Evolutionary conservation across 2,888 invertebrate species (phyloP).

Genomic region (Limnephilus lunatus): DNA sequence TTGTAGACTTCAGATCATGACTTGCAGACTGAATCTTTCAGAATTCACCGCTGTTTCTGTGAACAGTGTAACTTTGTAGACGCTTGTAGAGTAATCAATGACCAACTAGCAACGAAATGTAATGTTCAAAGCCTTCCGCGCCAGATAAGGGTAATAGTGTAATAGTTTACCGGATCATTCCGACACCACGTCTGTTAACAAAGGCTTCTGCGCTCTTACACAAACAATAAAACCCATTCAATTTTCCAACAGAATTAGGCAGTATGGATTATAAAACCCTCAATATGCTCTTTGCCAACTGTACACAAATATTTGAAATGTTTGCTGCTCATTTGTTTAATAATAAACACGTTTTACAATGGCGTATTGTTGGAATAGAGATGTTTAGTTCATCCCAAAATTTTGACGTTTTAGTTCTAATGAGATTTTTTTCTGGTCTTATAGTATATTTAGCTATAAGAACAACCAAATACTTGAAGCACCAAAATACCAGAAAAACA

Average conservation of each 20-base stretch:
- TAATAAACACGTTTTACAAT: neutral
- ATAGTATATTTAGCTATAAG: too few species aligned
- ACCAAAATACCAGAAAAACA: too few species aligned
- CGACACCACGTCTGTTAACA: neutral
- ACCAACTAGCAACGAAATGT: constrained; percentile 7
- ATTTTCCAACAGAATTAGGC: neutral
- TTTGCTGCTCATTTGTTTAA: neutral
- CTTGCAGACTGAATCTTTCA: neutral
- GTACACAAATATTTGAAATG: neutral
- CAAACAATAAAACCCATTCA: neutral
- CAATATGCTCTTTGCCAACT: neutral
- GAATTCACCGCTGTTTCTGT: neutral
- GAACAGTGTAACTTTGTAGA: neutral
- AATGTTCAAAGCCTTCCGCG: neutral
- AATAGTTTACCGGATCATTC: neutral
- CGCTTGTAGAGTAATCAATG: neutral
- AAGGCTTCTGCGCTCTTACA: neutral
- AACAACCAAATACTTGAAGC: too few species aligned
- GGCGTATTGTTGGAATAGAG: too few species aligned
- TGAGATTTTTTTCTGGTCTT: too few species aligned
- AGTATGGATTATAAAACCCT: neutral
- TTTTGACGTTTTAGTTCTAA: too few species aligned
- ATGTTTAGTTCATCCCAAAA: too few species aligned
- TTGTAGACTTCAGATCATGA: neutral
- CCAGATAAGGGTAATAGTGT: neutral